These are phyloP conservation scores for Apostichopus japonicus DNA, from an alignment of 35 echinoderm and acorn worm species.

Conservation along the genomic window DNA sequence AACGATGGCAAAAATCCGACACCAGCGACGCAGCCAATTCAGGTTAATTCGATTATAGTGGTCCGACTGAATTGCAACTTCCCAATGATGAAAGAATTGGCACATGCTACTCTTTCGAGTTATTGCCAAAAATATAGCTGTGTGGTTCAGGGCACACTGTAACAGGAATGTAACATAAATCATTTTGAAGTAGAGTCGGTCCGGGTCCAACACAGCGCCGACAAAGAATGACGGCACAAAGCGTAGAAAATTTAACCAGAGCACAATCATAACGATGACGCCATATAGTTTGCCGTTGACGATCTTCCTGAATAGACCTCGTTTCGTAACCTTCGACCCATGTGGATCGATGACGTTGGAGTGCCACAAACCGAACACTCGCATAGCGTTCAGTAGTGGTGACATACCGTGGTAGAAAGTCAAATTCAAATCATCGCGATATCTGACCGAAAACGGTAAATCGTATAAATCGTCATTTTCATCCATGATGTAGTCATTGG, in stretches of 20 bases:
- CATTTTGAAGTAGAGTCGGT: constrained; percentile 71
- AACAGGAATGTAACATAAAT: constrained; percentile 68
- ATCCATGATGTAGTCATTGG: not conserved
- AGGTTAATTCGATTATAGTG: constrained; percentile 41
- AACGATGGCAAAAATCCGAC: not conserved
- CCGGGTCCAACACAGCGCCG: constrained; percentile 52
- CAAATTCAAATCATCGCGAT: constrained; percentile 67
- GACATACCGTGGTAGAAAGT: constrained; percentile 63
- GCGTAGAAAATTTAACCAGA: constrained; percentile 80
- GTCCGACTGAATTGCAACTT: not conserved
- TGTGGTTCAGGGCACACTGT: constrained; percentile 79
- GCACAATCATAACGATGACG: constrained; percentile 55
- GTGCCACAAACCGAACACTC: constrained; percentile 79
- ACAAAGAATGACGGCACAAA: constrained; percentile 73
- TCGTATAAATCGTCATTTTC: not conserved
- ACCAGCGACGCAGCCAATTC: constrained; percentile 6
- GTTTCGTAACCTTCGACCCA: constrained; percentile 28
- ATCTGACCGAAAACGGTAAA: constrained; percentile 18
- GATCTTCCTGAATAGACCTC: constrained; percentile 50
- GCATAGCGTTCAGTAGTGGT: constrained; percentile 73
- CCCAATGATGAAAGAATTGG: not conserved
- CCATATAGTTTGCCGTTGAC: constrained; percentile 72
- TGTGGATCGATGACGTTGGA: constrained; percentile 55
- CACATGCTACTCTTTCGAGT: constrained; percentile 40
- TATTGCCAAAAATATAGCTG: constrained; percentile 54